Percentiles rank a stretch among this genome's conserved stretches.
Conservation (phyloP, 2,888 invertebrate species). For the Scrobipalpa atriplicella region DNA sequence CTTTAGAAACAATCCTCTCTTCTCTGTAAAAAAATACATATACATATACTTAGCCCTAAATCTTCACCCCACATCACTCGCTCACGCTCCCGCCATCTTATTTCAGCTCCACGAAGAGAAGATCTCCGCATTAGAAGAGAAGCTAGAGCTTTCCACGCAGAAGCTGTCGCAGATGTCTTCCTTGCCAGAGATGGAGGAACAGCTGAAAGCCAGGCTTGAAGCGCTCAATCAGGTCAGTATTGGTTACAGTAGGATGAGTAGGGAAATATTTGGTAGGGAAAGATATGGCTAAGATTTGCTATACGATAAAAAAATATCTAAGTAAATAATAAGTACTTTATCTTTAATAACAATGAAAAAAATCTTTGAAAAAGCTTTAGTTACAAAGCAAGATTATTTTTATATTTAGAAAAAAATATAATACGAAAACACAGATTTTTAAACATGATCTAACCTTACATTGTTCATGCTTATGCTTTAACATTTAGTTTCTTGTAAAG, state of each 20-base stretch:
- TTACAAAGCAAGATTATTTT: no score
- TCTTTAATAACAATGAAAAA: no score
- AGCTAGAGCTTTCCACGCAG: constrained; percentile 97
- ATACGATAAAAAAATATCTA: not conserved
- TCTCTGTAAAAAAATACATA: no score
- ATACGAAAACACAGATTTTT: no score
- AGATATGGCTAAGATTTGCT: not conserved
- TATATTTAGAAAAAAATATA: no score
- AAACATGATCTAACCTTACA: no score
- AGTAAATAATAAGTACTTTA: not conserved
- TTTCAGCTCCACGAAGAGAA: constrained; percentile 96
- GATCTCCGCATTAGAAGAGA: constrained; percentile 96
- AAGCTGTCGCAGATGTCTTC: constrained; percentile 98
- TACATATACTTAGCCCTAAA: not conserved
- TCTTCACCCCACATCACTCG: constrained; percentile 6
- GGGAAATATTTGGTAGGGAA: not conserved
- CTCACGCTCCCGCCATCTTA: constrained; percentile 37
- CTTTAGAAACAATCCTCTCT: no score
- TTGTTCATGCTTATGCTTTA: constrained; percentile 9
- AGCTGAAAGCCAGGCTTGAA: constrained; percentile 98
- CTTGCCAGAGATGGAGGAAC: constrained; percentile 98
- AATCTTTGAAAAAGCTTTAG: no score
- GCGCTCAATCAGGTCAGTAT: constrained; percentile 94
- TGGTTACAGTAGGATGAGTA: not conserved
- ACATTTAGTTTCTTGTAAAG: not conserved